Evolutionary conservation across 2,113 vertebrate species (phyloP).

Genomic region (Thomomys bottae): DNA sequence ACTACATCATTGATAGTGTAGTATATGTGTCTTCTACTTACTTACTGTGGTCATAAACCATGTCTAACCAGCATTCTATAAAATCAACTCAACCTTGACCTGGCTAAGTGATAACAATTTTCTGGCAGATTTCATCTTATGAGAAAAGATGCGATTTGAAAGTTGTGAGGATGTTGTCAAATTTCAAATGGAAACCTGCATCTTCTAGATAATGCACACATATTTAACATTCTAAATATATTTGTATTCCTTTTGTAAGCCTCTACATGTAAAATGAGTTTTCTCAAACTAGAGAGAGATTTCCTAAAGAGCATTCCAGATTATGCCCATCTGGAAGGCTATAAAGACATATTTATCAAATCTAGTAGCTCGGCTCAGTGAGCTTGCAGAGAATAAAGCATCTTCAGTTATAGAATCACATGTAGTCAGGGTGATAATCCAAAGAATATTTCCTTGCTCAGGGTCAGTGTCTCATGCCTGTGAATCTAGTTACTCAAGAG

Average conservation of each 20-base stretch:
- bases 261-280: background rate
- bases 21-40: background rate
- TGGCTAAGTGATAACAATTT: background rate
- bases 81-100: conserved; percentile 3
- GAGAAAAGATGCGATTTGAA: background rate
- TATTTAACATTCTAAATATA: background rate
- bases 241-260: background rate
- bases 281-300: background rate
- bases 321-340: background rate
- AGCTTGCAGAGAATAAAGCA: background rate
- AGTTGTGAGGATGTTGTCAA: background rate
- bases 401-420: background rate
- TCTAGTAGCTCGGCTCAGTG: background rate
- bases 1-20: background rate
- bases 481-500: too few species aligned
- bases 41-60: conserved; percentile 25
- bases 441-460: background rate
- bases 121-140: conserved; percentile 4
- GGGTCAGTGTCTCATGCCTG: too few species aligned
- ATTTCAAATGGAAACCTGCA: background rate
- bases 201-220: background rate
- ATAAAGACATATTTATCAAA: background rate
- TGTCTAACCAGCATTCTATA: conserved; percentile 13
- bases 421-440: background rate
- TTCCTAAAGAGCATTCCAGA: conserved; percentile 6